Evolutionary conservation across 2,113 vertebrate species (phyloP).

Genomic region (Gymnorhina tibicen): DNA sequence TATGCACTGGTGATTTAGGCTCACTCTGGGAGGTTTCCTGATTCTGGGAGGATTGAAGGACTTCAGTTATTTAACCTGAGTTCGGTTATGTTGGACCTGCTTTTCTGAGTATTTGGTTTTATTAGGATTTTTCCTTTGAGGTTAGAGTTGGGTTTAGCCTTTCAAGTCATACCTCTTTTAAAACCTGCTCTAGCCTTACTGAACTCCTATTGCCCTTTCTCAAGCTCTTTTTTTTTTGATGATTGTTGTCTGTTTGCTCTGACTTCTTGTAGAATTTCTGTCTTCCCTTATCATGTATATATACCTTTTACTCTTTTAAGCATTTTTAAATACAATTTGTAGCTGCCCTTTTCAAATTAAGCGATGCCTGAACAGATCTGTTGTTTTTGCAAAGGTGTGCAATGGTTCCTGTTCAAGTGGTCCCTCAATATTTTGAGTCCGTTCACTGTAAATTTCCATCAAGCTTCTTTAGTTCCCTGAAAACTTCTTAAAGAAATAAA

Average conservation of each 20-base stretch:
- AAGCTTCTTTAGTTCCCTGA: neutral
- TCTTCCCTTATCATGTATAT: neutral
- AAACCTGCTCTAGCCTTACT: neutral
- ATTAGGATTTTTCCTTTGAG: neutral
- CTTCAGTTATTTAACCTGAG: neutral
- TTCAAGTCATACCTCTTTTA: neutral
- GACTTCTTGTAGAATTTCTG: neutral
- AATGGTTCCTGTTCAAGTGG: neutral
- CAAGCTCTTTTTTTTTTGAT: neutral
- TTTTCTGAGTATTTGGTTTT: neutral
- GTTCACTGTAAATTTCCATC: neutral
- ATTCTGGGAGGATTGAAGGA: neutral
- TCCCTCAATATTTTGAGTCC: neutral
- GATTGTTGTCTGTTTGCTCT: neutral
- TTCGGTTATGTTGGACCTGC: neutral
- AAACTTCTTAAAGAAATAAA: neutral
- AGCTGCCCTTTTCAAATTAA: neutral
- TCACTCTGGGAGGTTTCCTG: neutral
- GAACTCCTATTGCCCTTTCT: neutral
- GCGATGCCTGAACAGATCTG: neutral
- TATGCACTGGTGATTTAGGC: neutral
- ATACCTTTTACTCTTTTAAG: neutral
- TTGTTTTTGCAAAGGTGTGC: neutral
- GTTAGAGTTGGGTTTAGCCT: neutral
- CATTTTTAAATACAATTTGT: neutral